These are phyloP conservation scores for Platycheirus rosarum DNA, from an alignment of 2,888 invertebrate species.

Conservation along the genomic window DNA sequence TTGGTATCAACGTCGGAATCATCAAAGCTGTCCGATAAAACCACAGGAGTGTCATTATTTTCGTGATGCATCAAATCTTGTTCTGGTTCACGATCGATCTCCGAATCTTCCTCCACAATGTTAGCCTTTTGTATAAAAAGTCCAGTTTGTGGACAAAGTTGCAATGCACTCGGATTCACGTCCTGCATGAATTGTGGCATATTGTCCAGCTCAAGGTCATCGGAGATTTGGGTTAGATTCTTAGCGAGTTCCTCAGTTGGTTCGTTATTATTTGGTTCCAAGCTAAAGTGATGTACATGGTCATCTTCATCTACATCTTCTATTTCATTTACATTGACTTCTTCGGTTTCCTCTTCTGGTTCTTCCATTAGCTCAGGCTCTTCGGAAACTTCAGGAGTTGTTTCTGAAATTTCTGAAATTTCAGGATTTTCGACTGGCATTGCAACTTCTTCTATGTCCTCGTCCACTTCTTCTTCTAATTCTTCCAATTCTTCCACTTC, in stretches of 20 bases:
- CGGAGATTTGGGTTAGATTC: conserved; percentile 75
- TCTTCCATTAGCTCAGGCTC: neutral
- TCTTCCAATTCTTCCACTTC: conserved; percentile 67
- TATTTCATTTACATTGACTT: conserved; percentile 8
- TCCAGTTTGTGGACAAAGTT: conserved; percentile 80
- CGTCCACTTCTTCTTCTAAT: neutral
- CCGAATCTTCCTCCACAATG: conserved; percentile 32
- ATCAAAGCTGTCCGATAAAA: conserved; percentile 73
- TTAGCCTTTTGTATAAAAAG: conserved; percentile 77
- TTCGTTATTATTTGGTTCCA: conserved; percentile 74
- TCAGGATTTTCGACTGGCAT: neutral
- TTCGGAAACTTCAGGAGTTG: neutral
- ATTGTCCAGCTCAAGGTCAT: conserved; percentile 66
- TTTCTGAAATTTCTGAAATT: too few relatives aligned
- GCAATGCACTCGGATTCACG: conserved; percentile 73
- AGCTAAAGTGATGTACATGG: conserved; percentile 27
- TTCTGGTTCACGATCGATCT: conserved; percentile 32
- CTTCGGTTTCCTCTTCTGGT: neutral
- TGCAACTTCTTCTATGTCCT: neutral
- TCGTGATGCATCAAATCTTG: conserved; percentile 23
- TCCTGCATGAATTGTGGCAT: conserved; percentile 71
- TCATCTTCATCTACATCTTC: conserved; percentile 30
- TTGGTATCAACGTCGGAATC: conserved; percentile 80
- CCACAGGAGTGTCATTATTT: conserved; percentile 51
- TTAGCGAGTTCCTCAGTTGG: conserved; percentile 72